Base-by-base conservation (phyloP, 2,113 vertebrate species). In the Vulpes lagopus region DNA sequence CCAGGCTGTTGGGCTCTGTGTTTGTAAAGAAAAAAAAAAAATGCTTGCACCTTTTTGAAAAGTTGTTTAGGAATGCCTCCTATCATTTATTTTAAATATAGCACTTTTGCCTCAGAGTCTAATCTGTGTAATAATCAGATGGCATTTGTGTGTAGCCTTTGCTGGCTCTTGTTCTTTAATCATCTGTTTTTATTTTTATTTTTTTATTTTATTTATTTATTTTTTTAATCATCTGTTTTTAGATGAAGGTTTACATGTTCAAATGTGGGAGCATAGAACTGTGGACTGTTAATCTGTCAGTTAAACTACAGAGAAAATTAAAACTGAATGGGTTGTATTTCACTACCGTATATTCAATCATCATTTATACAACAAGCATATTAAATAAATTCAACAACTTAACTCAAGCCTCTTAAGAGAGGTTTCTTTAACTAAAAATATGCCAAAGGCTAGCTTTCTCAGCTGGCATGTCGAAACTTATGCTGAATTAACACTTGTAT, bases 1-100 rank as follows among this genome's bases (percentile, higher is more conserved):
- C 98, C 95, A 98, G 97, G 89, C 97, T 95, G 82, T 98, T 99
- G 98, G 96, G 59, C 98, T 98, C 69, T 98, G 89, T 83, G 20
- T 97, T 86, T 98, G 14, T 87, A 27, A 71, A 81, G 67, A 49
- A 82, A 94, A 96, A 92, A 92, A 84, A 96, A 60, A 74, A 83
- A 95, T 32, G 11, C 15, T 85, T 96, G 95, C 71, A 97, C 89
- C 74, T 97, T 93, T 97, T 91, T 73, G 62, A 98, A 97, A 98
- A 97, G 69, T 97, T 97, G 82, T 23, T 97, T 0, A 10, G 78
- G 97, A 98, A 96, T 92, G 43, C 62, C 12, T 81, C 55, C 79
- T 74, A 86, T 95, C 49, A 25, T 95, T 94, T 38, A 95, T 92
- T 95, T 95, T 74, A 92, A 97, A 59, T 32, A 60, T 74, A 32